phyloP scores from a whole-genome alignment of 1,140 invertebrate genomes.

The Platyscapa corneri region DNA sequence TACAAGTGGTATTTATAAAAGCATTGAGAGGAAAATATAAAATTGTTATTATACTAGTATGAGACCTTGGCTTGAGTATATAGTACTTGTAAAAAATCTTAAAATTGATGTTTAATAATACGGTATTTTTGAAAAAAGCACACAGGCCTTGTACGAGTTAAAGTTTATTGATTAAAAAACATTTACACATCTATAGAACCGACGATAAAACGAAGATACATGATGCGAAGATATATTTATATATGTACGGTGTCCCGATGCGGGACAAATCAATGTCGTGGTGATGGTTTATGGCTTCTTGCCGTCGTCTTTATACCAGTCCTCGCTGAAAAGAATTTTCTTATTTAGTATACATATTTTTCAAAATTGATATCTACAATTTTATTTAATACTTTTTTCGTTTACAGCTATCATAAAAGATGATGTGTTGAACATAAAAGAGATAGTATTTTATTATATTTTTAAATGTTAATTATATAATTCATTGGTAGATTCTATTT shows the following conservation, averaged over 20 bases:
- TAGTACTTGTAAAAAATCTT: background rate
- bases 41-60: background rate
- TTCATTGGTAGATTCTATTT: too few species aligned
- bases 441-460: too few species aligned
- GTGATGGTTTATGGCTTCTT: conserved; percentile 63
- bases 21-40: background rate
- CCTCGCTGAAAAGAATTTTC: conserved; percentile 79
- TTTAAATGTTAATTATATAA: too few species aligned
- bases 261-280: conserved; percentile 67
- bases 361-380: background rate
- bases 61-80: background rate
- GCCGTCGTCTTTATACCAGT: conserved; percentile 87
- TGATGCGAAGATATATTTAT: conserved; percentile 36
- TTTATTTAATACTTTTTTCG: too few species aligned
- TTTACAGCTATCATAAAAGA: too few species aligned
- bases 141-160: conserved; percentile 44
- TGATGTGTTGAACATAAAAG: too few species aligned
- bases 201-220: conserved; percentile 45
- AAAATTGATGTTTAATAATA: background rate
- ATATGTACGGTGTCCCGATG: conserved; percentile 67
- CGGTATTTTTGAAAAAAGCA: conserved; percentile 10
- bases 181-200: conserved; percentile 42
- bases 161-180: conserved; percentile 46
- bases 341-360: conserved; percentile 5
- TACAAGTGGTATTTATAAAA: background rate